These are phyloP conservation scores for Eristalinus sepulchralis DNA, from an alignment of 2,888 invertebrate genomes.

Conservation along the genomic window DNA sequence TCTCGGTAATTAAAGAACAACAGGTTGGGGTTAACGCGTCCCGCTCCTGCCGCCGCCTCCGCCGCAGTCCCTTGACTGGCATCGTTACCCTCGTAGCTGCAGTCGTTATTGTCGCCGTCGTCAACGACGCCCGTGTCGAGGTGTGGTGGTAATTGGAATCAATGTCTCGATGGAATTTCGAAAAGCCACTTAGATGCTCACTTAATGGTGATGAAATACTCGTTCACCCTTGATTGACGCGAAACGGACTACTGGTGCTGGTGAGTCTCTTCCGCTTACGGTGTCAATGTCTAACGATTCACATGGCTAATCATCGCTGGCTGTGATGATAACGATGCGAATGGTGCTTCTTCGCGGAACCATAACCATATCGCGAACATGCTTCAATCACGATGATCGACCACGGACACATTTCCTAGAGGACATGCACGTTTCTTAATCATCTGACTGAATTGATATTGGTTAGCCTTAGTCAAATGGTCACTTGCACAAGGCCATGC, in stretches of 20 bases:
- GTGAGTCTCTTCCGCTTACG: too few relatives aligned
- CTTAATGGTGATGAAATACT: neutral
- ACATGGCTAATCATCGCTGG: too few relatives aligned
- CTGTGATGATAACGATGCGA: neutral
- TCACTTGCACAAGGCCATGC: too few relatives aligned
- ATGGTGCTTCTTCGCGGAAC: too few relatives aligned
- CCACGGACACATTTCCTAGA: too few relatives aligned
- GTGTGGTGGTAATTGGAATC: constrained; percentile 38
- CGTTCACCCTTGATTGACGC: neutral
- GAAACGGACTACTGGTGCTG: neutral
- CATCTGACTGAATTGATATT: too few relatives aligned
- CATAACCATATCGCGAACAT: too few relatives aligned
- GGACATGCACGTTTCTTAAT: too few relatives aligned
- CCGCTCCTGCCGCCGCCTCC: neutral
- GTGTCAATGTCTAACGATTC: too few relatives aligned
- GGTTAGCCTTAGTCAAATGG: too few relatives aligned
- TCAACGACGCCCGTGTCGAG: neutral
- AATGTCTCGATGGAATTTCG: constrained; percentile 3
- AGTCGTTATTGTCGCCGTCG: neutral
- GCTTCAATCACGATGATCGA: too few relatives aligned
- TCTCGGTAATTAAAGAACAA: constrained; percentile 51
- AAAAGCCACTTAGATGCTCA: neutral
- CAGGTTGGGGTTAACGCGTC: constrained; percentile 21
- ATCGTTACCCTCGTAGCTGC: neutral
- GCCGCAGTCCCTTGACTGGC: neutral